phyloP scores from a whole-genome alignment of 2,888 invertebrate genomes.

The Tenthredo notha region DNA sequence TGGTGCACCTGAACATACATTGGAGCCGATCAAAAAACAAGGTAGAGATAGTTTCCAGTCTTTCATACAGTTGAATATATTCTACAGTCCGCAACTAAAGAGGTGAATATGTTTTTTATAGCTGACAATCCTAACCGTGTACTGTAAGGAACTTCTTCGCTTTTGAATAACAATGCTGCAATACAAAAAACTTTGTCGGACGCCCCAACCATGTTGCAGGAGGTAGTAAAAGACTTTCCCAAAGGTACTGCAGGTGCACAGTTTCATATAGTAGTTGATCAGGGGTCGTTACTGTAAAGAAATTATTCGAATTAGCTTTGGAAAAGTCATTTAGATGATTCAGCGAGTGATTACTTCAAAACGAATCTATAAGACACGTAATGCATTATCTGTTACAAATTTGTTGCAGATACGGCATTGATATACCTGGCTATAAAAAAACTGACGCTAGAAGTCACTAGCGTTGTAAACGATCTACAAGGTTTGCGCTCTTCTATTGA shows the following conservation, averaged over 20 bases:
- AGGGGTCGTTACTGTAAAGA: background rate
- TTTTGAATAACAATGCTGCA: background rate
- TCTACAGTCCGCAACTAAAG: constrained; percentile 18
- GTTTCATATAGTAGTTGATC: constrained; percentile 9
- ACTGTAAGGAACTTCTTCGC: background rate
- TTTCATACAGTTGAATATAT: constrained; percentile 10
- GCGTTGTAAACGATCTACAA: background rate
- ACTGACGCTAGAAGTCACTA: background rate
- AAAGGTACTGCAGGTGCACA: constrained; percentile 17
- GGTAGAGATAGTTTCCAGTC: background rate
- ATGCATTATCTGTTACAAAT: constrained; percentile 16
- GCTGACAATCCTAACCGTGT: constrained; percentile 27
- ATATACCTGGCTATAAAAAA: constrained; percentile 1
- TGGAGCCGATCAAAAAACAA: background rate
- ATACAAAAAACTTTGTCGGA: constrained; percentile 27
- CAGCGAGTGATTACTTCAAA: background rate
- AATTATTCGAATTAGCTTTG: constrained; percentile 1
- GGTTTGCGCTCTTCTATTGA: background rate
- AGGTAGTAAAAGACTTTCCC: constrained; percentile 12
- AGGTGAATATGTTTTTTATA: constrained; percentile 23
- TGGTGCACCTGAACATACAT: background rate
- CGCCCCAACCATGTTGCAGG: background rate
- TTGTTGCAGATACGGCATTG: constrained; percentile 7
- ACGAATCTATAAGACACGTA: background rate
- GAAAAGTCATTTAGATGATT: background rate